Evolutionary conservation across 2,888 invertebrate genomes (phyloP).

Genomic region (Tipula helvola): DNA sequence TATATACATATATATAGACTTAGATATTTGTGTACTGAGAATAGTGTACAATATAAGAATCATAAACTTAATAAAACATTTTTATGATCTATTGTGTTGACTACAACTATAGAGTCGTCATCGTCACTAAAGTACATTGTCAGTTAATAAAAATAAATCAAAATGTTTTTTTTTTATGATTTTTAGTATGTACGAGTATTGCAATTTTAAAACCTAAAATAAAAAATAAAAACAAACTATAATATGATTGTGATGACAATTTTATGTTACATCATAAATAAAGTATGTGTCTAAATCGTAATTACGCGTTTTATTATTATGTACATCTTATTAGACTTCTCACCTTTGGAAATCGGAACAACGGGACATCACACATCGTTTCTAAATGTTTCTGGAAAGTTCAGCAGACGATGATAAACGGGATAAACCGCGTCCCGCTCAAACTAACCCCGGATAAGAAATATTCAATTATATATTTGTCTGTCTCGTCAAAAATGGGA

Average conservation of each 20-base stretch:
- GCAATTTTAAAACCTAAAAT: neutral
- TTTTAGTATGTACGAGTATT: neutral
- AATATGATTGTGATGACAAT: neutral
- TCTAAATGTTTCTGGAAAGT: too few species aligned
- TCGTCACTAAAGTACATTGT: neutral
- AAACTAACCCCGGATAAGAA: too few species aligned
- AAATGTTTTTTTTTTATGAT: neutral
- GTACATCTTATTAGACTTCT: neutral
- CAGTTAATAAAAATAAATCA: neutral
- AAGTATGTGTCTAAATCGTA: neutral
- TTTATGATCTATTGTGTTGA: neutral
- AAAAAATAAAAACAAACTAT: neutral
- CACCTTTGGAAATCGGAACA: too few species aligned
- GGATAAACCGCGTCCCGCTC: too few species aligned
- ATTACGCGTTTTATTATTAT: neutral
- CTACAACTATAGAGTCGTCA: neutral
- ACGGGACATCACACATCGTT: too few species aligned
- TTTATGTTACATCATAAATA: neutral
- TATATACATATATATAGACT: neutral
- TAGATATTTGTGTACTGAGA: neutral
- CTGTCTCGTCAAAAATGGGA: too few species aligned
- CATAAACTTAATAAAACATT: neutral
- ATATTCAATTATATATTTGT: too few species aligned
- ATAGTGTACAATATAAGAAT: neutral
- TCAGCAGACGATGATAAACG: too few species aligned